Conservation (phyloP, 2,113 vertebrate genomes). For the Cottus gobio region DNA sequence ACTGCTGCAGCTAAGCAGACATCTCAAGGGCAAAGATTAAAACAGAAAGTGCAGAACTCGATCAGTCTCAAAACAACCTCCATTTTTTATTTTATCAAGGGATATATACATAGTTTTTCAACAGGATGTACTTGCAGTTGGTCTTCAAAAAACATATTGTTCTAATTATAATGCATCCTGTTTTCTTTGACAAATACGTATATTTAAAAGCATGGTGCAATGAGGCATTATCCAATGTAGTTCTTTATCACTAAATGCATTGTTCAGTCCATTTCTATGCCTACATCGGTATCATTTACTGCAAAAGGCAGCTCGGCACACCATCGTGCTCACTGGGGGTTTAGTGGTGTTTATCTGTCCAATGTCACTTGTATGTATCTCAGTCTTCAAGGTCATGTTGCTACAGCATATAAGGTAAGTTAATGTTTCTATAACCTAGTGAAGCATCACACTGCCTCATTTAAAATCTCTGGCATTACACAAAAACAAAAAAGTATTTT, state of each 20-base stretch:
- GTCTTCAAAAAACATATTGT: neutral
- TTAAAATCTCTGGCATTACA: neutral
- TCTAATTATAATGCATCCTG: neutral
- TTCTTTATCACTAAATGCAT: neutral
- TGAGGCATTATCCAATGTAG: neutral
- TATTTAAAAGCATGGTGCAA: neutral
- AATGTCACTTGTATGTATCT: neutral
- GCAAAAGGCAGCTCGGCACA: too few relatives aligned
- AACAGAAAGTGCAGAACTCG: neutral
- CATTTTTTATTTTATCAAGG: neutral
- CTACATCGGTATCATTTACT: too few relatives aligned
- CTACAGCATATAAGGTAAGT: neutral
- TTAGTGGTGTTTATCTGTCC: neutral
- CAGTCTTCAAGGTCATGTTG: slow-evolving; percentile 19
- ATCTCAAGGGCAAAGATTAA: slow-evolving; percentile 11
- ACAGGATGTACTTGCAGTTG: neutral
- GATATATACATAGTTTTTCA: neutral
- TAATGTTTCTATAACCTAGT: too few relatives aligned
- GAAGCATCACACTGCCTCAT: neutral
- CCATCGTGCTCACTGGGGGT: neutral
- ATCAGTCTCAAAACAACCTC: neutral
- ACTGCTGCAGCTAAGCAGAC: neutral
- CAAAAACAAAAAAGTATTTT: neutral
- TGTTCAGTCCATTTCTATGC: too few relatives aligned
- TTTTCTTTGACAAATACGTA: neutral